A percentile compares a stretch with the other conserved stretches of the same genome.
Conservation (phyloP, 2,888 invertebrate genomes). For the Hypena proboscidalis region DNA sequence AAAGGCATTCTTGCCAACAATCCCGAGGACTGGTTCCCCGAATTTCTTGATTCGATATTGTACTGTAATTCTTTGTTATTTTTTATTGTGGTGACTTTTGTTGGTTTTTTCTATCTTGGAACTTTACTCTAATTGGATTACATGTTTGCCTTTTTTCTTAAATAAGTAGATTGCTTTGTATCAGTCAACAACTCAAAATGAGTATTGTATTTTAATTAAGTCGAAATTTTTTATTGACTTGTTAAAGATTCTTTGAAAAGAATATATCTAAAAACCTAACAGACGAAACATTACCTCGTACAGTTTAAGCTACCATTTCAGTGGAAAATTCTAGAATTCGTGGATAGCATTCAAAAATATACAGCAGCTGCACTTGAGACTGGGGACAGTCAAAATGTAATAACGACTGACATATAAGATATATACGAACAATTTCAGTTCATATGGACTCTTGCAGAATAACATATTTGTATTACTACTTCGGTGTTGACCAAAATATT, state of each 20-base stretch:
- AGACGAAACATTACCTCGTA: too few species aligned
- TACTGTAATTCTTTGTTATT: conserved; percentile 50
- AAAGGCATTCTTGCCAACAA: conserved; percentile 56
- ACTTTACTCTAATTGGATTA: conserved; percentile 25
- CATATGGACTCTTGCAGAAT: conserved; percentile 26
- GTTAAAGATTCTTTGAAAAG: too few species aligned
- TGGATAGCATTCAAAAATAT: conserved; percentile 13
- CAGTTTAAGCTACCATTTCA: too few species aligned
- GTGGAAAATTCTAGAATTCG: conserved; percentile 3
- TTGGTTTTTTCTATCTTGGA: conserved; percentile 37
- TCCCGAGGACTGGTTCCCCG: conserved; percentile 43
- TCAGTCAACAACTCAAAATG: too few species aligned
- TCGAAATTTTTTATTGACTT: too few species aligned
- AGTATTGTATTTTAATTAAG: too few species aligned
- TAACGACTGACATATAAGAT: conserved; percentile 24
- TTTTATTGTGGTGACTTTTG: conserved; percentile 43
- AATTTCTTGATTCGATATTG: conserved; percentile 53
- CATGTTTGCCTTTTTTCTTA: too few species aligned
- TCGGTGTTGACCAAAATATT: too few species aligned
- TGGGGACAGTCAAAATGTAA: conserved; percentile 15
- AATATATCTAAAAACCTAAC: too few species aligned
- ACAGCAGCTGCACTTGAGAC: conserved; percentile 14
- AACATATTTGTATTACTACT: conserved; percentile 14
- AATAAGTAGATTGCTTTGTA: too few species aligned
- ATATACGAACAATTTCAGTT: conserved; percentile 22